Base-by-base conservation (phyloP, 2,888 invertebrate species). In the Andrena bucephala region DNA sequence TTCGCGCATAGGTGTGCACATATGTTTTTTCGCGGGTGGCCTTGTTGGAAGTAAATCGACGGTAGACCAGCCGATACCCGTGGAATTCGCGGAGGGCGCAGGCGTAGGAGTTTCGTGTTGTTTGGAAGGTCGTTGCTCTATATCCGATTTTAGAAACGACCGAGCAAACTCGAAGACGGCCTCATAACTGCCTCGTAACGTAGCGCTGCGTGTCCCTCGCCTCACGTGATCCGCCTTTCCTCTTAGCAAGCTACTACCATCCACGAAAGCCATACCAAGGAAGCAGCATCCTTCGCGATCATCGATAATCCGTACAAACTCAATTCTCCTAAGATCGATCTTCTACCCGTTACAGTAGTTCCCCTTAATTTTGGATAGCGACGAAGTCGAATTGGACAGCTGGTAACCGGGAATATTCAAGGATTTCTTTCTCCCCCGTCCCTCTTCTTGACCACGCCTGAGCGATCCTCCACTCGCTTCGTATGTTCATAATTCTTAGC, bases 111-210 rank as follows among this genome's bases (percentile, higher is more conserved):
- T 85, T 90, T 91, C 87, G 89, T 92, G 93, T 93, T 93, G 92
- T 92, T 90, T 85, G 91, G 93, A 92, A 93, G 93, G 93, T 93
- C 93, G 92, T 93, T 93, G 93, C 93, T 93, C 93, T 90, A 93
- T 87, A 93, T 93, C 93, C 92, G 93, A 92, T 93, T 93, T 93
- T 93, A 93, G 93, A 93, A 90, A 88, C 91, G 89, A 87, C 85
- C 87, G 87, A 83, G 81, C 87, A 89, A 86, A 87, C 85, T 86
- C 89, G 84, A 87, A 86, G 84, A 74, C 84, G 87, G 84, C 82
- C 82, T 88, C 86, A 72, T 77, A 86, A 79, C 85, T 68, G 67
- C 88, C 20, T 52, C 52, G 86, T 85, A 86, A 88, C 76, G 88
- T 68, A 73, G 65, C 60, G 81, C 62, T 79, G 78, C 70, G 50